Evolutionary conservation across 2,888 invertebrate genomes (phyloP).

Genomic region (Corbicula japonica): DNA sequence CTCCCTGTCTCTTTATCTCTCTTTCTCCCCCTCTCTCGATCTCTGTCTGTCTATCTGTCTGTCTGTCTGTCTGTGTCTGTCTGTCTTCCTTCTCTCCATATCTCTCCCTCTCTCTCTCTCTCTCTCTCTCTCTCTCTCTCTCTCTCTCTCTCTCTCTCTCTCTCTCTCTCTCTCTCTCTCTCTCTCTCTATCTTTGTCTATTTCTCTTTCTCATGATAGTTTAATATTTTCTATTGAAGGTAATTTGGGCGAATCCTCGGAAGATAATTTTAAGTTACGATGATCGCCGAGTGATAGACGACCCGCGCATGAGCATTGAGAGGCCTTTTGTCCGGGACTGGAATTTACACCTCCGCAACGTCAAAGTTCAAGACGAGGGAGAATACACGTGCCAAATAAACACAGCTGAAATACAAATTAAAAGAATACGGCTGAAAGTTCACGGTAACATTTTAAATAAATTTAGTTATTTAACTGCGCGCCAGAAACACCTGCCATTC

Average conservation of each 20-base stretch:
- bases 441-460: conserved; percentile 77
- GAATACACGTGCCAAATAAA: conserved; percentile 84
- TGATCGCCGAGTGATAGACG: conserved; percentile 81
- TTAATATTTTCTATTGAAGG: conserved; percentile 67
- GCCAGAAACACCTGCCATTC: too few species aligned
- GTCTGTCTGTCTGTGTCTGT: neutral
- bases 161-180: neutral
- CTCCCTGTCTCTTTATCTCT: too few species aligned
- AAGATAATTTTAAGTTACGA: conserved; percentile 77
- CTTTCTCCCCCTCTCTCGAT: too few species aligned
- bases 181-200: too few species aligned
- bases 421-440: conserved; percentile 80
- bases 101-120: conserved; percentile 22
- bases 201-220: neutral
- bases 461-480: too few species aligned
- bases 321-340: conserved; percentile 79
- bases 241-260: conserved; percentile 82
- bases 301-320: conserved; percentile 81
- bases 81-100: neutral
- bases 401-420: conserved; percentile 80
- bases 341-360: conserved; percentile 82
- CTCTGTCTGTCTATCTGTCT: neutral
- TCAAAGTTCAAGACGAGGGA: conserved; percentile 78
- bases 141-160: neutral
- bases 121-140: conserved; percentile 1